phyloP scores from a whole-genome alignment of 2,113 vertebrate species.

The Cyprinodon variegatus region DNA sequence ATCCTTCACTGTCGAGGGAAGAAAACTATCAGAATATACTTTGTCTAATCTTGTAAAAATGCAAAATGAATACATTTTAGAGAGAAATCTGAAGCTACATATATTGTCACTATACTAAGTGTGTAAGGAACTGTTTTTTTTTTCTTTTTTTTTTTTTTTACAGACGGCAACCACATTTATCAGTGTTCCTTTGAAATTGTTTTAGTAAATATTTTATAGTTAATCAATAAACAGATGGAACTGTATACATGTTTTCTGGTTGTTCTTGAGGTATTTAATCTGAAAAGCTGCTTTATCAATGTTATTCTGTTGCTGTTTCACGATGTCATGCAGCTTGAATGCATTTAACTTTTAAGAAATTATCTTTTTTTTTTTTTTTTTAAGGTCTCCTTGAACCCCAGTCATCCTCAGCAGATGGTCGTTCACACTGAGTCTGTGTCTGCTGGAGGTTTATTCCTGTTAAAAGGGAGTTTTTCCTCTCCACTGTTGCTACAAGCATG shows the following conservation, averaged over 20 bases:
- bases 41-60: constrained; percentile 83
- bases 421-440: too few species aligned
- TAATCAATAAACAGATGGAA: constrained; percentile 83
- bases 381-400: too few species aligned
- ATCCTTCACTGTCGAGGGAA: constrained; percentile 72
- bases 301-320: too few species aligned
- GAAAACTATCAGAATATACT: constrained; percentile 78
- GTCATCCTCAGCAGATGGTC: too few species aligned
- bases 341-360: too few species aligned
- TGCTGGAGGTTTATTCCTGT: too few species aligned
- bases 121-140: constrained; percentile 71
- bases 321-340: too few species aligned
- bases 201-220: constrained; percentile 87
- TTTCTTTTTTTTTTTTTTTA: constrained; percentile 75
- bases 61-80: constrained; percentile 72
- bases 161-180: constrained; percentile 79
- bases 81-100: constrained; percentile 65
- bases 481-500: too few species aligned
- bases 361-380: too few species aligned
- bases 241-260: constrained; percentile 43
- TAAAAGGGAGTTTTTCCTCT: too few species aligned
- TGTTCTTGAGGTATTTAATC: not conserved
- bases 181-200: constrained; percentile 84
- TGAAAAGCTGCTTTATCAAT: not conserved
- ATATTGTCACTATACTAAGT: constrained; percentile 75